phyloP scores from a whole-genome alignment of 2,888 invertebrate species.

The Mesorhabditis sp. region DNA sequence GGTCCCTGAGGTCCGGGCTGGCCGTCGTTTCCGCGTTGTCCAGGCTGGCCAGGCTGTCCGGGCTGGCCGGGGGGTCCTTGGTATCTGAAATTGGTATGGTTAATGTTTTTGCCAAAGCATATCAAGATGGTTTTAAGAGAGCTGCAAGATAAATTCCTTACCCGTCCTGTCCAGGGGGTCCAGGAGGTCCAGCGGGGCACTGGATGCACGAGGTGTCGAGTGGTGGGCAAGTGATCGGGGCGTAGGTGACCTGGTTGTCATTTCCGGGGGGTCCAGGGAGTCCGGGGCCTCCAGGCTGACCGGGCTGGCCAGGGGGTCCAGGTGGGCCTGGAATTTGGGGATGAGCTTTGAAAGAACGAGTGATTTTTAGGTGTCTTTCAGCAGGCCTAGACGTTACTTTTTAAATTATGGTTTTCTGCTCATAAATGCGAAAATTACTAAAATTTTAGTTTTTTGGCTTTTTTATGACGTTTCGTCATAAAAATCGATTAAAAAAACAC shows the following conservation, averaged over 20 bases:
- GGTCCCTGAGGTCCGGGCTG: conserved; percentile 21
- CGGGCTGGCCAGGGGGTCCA: conserved; percentile 37
- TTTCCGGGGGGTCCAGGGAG: conserved; percentile 30
- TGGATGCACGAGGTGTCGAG: conserved; percentile 24
- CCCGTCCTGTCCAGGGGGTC: conserved; percentile 27
- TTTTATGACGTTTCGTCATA: no score
- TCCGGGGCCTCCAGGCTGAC: conserved; percentile 19
- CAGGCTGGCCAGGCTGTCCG: conserved; percentile 26
- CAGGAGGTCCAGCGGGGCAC: conserved; percentile 25
- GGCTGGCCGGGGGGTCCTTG: conserved; percentile 23
- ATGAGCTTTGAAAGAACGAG: no score
- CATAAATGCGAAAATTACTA: no score
- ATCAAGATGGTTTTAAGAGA: conserved; percentile 9
- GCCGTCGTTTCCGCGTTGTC: conserved; percentile 24
- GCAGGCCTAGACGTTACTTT: no score
- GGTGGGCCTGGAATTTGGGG: conserved; percentile 18
- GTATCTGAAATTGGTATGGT: conserved; percentile 13
- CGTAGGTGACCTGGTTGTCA: conserved; percentile 25
- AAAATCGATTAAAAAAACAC: no score
- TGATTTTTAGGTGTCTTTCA: no score
- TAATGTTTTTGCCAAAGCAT: not conserved
- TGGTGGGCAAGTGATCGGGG: conserved; percentile 30
- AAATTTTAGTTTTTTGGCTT: no score
- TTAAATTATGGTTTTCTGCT: no score
- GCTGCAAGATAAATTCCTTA: not conserved